These are phyloP conservation scores for Kobus ellipsiprymnus DNA, from an alignment of 2,113 vertebrate genomes.

Conservation along the genomic window DNA sequence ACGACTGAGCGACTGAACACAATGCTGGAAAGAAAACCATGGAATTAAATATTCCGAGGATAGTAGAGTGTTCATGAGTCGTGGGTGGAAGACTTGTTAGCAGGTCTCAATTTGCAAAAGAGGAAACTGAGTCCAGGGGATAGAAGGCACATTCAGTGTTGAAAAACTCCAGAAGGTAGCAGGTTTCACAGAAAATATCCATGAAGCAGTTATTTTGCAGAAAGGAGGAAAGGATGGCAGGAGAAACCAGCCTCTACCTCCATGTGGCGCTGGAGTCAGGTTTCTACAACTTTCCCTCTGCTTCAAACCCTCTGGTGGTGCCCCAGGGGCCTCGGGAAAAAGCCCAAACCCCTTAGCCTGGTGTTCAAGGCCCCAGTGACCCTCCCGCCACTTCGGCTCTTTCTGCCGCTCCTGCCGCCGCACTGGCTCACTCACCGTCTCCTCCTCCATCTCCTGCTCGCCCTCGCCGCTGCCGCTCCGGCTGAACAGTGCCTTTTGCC, in stretches of 20 bases:
- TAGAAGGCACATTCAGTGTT: not conserved
- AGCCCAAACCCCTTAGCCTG: not conserved
- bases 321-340: not conserved
- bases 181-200: not conserved
- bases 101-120: not conserved
- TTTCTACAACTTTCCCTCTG: not conserved
- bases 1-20: not conserved
- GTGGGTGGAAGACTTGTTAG: not conserved
- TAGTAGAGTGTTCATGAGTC: not conserved
- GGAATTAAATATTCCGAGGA: not conserved
- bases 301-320: accelerated
- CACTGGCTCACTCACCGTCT: slow-evolving; percentile 55
- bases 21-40: not conserved
- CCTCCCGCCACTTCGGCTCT: not conserved
- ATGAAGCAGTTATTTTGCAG: not conserved
- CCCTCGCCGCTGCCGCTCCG: slow-evolving; percentile 54
- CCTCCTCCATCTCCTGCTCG: slow-evolving; percentile 77
- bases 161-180: not conserved
- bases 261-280: accelerated
- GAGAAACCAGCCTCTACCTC: not conserved
- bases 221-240: not conserved
- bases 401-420: accelerated
- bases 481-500: slow-evolving; percentile 80
- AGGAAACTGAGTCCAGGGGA: not conserved
- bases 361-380: not conserved